Conservation (phyloP, 2,797 vertebrate species). For the Bradypodion ventrale region DNA sequence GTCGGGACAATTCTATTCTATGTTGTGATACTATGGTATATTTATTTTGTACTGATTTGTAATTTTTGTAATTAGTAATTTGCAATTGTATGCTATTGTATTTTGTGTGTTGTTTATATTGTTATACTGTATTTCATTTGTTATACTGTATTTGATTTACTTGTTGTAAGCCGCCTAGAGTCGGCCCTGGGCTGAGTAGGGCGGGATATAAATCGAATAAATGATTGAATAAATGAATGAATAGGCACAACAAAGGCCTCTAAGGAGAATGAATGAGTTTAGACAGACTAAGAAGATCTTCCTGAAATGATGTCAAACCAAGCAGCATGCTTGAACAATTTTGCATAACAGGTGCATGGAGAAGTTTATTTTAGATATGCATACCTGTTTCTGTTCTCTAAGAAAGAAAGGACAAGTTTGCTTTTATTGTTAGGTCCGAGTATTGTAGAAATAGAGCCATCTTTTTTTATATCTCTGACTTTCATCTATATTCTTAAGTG, state of each 20-base stretch:
- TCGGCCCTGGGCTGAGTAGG: too few relatives aligned
- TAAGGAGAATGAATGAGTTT: conserved; percentile 18
- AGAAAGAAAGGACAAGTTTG: neutral
- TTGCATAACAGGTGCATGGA: conserved; percentile 34
- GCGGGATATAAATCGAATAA: too few relatives aligned
- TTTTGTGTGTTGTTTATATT: too few relatives aligned
- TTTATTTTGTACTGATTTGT: too few relatives aligned
- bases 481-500: neutral
- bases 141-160: too few relatives aligned
- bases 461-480: neutral
- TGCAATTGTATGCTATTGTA: too few relatives aligned
- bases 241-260: conserved; percentile 10
- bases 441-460: neutral
- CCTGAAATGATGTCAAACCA: neutral
- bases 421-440: neutral
- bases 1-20: too few relatives aligned
- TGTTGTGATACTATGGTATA: too few relatives aligned
- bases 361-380: conserved; percentile 46
- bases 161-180: too few relatives aligned
- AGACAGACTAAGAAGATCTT: neutral
- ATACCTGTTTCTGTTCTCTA: conserved; percentile 47
- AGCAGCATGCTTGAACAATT: neutral
- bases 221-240: too few relatives aligned
- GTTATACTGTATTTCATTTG: too few relatives aligned
- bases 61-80: too few relatives aligned